Conservation (phyloP, 64 coral and sea anemone genomes). For the Platygyra sinensis region DNA sequence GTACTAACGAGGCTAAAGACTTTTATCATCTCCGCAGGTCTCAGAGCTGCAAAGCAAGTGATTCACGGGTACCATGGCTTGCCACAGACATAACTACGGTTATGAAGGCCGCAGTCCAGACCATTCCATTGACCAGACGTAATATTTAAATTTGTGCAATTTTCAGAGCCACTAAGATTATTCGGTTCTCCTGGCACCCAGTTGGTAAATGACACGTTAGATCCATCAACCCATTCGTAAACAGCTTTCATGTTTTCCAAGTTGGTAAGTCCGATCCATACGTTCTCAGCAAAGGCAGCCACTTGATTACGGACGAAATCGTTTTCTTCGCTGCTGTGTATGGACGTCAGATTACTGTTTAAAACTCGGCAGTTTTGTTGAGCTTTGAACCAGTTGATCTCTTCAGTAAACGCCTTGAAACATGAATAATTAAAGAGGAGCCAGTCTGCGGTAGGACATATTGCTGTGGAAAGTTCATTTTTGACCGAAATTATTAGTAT, state of each 20-base stretch:
- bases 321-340: not conserved
- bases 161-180: not conserved
- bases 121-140: not conserved
- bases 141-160: not conserved
- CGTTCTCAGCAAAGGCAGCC: not conserved
- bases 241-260: not conserved
- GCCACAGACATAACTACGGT: not conserved
- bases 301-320: not conserved
- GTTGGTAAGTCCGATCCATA: slow-evolving; percentile 35
- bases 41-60: not conserved
- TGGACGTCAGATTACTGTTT: slow-evolving; percentile 4
- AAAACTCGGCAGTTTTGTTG: not conserved
- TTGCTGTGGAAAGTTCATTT: slow-evolving; percentile 6
- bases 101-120: too few species aligned
- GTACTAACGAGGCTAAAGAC: too few species aligned
- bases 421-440: not conserved
- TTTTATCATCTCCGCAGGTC: not conserved
- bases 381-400: not conserved
- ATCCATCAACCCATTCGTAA: slow-evolving; percentile 20
- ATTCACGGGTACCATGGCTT: not conserved
- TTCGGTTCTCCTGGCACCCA: not conserved
- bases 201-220: not conserved
- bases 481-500: not conserved
- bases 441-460: slow-evolving; percentile 11
- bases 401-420: not conserved